Conservation (phyloP, 2,797 vertebrate genomes). For the Macropodus opercularis region DNA sequence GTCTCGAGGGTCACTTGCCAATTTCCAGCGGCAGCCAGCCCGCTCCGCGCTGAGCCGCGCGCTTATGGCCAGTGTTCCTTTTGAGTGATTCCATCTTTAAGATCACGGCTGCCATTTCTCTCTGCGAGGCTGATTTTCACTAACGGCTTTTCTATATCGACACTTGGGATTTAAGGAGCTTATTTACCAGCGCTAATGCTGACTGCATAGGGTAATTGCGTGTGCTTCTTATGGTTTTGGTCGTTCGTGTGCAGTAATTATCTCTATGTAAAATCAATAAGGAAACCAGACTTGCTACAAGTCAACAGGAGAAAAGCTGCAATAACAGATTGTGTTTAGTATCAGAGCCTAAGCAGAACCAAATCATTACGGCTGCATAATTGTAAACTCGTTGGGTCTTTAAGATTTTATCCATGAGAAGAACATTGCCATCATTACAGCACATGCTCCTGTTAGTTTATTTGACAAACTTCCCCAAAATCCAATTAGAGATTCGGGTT, state of each 20-base stretch:
- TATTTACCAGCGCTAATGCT: slow-evolving; percentile 46
- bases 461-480: no score
- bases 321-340: no score
- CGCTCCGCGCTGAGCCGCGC: slow-evolving; percentile 68
- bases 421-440: no score
- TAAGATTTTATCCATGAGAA: no score
- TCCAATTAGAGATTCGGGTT: no score
- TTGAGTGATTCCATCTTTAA: slow-evolving; percentile 79
- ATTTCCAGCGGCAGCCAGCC: slow-evolving; percentile 80
- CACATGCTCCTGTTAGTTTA: no score
- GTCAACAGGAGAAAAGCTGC: background rate
- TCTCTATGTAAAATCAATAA: slow-evolving; percentile 15
- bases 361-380: no score
- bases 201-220: slow-evolving; percentile 19
- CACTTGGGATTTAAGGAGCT: slow-evolving; percentile 24
- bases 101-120: slow-evolving; percentile 53
- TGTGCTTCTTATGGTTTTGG: slow-evolving; percentile 23
- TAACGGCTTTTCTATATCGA: slow-evolving; percentile 17
- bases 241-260: slow-evolving; percentile 21
- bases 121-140: slow-evolving; percentile 39
- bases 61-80: slow-evolving; percentile 73
- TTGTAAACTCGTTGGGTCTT: no score
- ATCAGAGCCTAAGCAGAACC: no score
- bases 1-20: slow-evolving; percentile 83
- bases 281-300: background rate